Base-by-base conservation (phyloP, 2,113 vertebrate species). In the Chaetops frenatus region DNA sequence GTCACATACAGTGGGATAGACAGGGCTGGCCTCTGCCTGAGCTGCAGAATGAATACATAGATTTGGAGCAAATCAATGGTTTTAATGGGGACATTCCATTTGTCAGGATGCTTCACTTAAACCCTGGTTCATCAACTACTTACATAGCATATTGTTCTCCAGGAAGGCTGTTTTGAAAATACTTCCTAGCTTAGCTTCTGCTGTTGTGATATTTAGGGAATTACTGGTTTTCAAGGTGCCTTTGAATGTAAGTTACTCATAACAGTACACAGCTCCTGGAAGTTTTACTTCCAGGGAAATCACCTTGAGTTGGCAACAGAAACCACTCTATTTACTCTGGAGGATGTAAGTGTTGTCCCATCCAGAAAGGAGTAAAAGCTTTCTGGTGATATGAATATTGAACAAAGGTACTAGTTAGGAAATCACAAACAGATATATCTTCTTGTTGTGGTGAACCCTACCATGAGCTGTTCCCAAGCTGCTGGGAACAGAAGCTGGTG, bases 401-500 rank as follows among this genome's bases (percentile, higher is more conserved):
- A 81, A 21, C 18, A 58, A 78, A 62, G 12, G 7, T 15, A 48
- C 12, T 36, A 1, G 1, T 66, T 65, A 35, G 9, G 78, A 57
- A 74, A 71, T 33, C 21, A 48, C 8, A 33, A 38, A 45, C 33
- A 45, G 12, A 10, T 4, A 0, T 25, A 7, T 27, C 18, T 70
- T 27, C 23, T 11, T 66, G 87, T 35, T 56, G 33, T 67, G 17
- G 12, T 38, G 42, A 90, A 16, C 2, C 3, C 6, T 70, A 23
- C 25, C 0, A 4, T 1, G 3, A 84, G 6, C 13, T 6, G 6
- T 33, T 6, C 6, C 33, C 21, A 65, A 4, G 25, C 11, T 78
- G 21, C 38, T 44, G 61, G 14, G 44, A 23, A 11, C 8, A 84
- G 67, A 65, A 54, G 31, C 3, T 35, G 10, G 12, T 66, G 25